Base-by-base conservation (phyloP, 2,797 vertebrate genomes). In the Anguilla obscura region DNA sequence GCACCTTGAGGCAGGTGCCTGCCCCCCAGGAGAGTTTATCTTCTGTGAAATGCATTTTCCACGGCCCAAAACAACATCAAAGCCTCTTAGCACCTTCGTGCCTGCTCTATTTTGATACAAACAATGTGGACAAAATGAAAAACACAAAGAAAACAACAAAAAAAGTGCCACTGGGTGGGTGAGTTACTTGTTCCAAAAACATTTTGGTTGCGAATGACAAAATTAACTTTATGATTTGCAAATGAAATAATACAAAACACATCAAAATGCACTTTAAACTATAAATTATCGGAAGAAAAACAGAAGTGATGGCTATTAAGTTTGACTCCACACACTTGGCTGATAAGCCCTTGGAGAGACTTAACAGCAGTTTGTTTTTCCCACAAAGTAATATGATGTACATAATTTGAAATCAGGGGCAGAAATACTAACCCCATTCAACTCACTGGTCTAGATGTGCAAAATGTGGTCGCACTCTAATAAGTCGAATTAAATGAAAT, bases 21-120 rank as follows among this genome's bases (percentile, higher is more conserved):
- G 36, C 58, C 79, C n/a, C 33, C 56, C 58, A 63, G 56, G 56
- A 24, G 27, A 36, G 56, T 36, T 60, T 58, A 56, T 58, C 56
- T 56, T 52, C 52, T 56, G 54, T 33, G 27, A 85, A 85, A 85
- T 85, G 50, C 54, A 58, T 85, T 30, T 56, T 85, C 18, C 50
- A 7, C 54, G 7, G 54, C 54, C 50, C 4, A 48, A 58, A 58
- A 54, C 8, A 6, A 56, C 83, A 58, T 21, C 30, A 24, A 56
- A 33, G 83, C 50, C 83, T 54, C 50, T 16, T 12, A 58, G 14
- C 83, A 85, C 52, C 3, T 18, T 56, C 16, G 7, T 84, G 4
- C 48, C 7, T 52, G 48, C 18, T 56, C 3, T 58, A 58, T 24
- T 36, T 85, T 85, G 54, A 48, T 50, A 82, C 40, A n/a, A 82